Conservation (phyloP, 2,797 vertebrate species). For the Cirrhinus mrigala region DNA sequence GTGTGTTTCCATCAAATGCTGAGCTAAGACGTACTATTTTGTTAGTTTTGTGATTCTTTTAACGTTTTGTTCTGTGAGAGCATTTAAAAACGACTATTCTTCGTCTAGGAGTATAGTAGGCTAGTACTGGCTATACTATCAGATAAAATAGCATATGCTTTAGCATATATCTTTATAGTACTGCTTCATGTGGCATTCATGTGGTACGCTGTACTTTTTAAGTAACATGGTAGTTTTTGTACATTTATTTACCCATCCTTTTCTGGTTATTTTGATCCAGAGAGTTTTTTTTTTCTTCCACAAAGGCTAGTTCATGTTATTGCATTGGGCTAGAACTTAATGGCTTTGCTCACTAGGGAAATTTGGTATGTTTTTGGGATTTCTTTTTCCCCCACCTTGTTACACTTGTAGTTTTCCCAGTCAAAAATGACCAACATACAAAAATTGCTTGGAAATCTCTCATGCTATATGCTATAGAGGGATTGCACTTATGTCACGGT, state of each 20-base stretch:
- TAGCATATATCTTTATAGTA: no score
- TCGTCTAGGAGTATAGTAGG: no score
- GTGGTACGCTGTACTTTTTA: no score
- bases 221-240: background rate
- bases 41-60: background rate
- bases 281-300: no score
- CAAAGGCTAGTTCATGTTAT: background rate
- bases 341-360: background rate
- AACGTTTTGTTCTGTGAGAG: background rate
- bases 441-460: background rate
- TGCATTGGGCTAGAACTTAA: background rate
- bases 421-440: no score
- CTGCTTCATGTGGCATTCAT: no score
- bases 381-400: no score
- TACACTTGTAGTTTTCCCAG: no score
- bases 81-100: background rate
- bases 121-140: no score
- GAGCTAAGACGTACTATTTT: background rate
- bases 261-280: background rate
- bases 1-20: background rate
- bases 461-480: background rate
- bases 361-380: background rate
- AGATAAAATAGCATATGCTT: no score
- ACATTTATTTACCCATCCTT: background rate
- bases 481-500: no score